Percentiles rank a stretch among this genome's conserved stretches.
phyloP scores from a whole-genome alignment of 2,797 vertebrate genomes.

The Harpagifer antarcticus region DNA sequence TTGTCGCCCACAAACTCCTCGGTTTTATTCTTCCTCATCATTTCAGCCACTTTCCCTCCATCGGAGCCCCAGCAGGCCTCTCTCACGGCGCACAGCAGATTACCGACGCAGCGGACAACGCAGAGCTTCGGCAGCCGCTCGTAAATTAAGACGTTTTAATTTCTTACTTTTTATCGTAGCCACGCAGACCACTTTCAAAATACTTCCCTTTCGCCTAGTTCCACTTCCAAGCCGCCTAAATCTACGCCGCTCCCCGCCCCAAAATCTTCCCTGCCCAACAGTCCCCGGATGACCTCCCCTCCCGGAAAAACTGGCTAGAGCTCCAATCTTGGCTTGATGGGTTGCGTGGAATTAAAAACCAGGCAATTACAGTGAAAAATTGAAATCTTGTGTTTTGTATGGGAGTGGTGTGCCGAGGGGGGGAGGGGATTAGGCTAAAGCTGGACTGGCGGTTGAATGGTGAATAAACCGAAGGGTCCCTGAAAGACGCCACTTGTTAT shows the following conservation, averaged over 20 bases:
- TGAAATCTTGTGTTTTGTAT: constrained; percentile 86
- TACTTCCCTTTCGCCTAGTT: constrained; percentile 73
- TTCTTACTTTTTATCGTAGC: constrained; percentile 85
- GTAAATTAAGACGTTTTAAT: constrained; percentile 82
- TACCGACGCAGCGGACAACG: constrained; percentile 55
- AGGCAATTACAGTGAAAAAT: constrained; percentile 87
- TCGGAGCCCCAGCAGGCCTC: constrained; percentile 42
- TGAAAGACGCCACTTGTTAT: constrained; percentile 88
- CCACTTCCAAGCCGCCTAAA: constrained; percentile 78
- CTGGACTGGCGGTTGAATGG: constrained; percentile 83
- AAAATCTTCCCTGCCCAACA: constrained; percentile 75
- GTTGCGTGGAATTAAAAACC: constrained; percentile 80
- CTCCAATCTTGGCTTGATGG: constrained; percentile 85
- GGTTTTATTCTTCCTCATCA: constrained; percentile 3
- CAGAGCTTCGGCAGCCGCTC: constrained; percentile 50
- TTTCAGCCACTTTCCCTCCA: constrained; percentile 19
- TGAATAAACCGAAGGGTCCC: constrained; percentile 82
- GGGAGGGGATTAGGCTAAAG: constrained; percentile 85
- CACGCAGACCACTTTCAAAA: constrained; percentile 80
- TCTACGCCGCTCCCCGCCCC: constrained; percentile 65
- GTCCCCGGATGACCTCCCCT: constrained; percentile 79
- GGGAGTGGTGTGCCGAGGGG: constrained; percentile 73
- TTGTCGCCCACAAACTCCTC: constrained; percentile 60
- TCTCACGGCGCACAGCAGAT: constrained; percentile 74
- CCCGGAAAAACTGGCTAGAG: constrained; percentile 79